Base-by-base conservation (phyloP, 2,113 vertebrate species). In the Asarcornis scutulata region DNA sequence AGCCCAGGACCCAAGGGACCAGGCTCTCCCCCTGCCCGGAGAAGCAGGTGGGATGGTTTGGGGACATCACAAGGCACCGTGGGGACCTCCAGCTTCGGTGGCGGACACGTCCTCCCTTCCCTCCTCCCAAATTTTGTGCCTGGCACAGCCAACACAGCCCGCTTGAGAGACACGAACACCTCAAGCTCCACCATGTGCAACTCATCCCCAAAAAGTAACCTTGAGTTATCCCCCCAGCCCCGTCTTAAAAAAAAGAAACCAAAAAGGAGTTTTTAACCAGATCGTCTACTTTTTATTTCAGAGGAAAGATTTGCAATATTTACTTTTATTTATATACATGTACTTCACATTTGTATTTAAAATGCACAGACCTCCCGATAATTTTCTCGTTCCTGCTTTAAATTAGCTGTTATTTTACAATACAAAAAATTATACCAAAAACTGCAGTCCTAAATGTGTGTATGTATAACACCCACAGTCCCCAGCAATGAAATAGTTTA, bases 371-470 rank as follows among this genome's bases (percentile, higher is more conserved):
- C 96, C 97, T 97, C 97, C 98, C 97, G 96, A 31, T 96, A 94
- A 83, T 97, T 97, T 95, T 97, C 93, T 97, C 89, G 23, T 97
- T 98, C 96, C 46, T 87, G 96, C 96, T 98, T 96, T 98, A 98
- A 98, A 98, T 98, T 98, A 98, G 98, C 97, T 97, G 98, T 98
- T 98, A 98, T 98, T 98, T 98, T 98, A 99, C 98, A 99, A 98
- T 99, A 99, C 97, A 99, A 99, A 99, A 99, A 98, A 97, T 93
- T 88, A 98, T 98, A 98, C 97, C 97, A 98, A 98, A 98, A 96
- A 92, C 96, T 97, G 97, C 98, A 98, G 96, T 99, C 97, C 97
- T 98, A 97, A 97, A 98, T 97, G 97, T 97, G 98, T 98, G 98
- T 98, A 97, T 98, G 97, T 96, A 95, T 97, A 97, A 96, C 97